Evolutionary conservation across 2,797 vertebrate species (phyloP), one percentile per base, ranked within the genome.

Genomic region (Diplodus sargus): DNA sequence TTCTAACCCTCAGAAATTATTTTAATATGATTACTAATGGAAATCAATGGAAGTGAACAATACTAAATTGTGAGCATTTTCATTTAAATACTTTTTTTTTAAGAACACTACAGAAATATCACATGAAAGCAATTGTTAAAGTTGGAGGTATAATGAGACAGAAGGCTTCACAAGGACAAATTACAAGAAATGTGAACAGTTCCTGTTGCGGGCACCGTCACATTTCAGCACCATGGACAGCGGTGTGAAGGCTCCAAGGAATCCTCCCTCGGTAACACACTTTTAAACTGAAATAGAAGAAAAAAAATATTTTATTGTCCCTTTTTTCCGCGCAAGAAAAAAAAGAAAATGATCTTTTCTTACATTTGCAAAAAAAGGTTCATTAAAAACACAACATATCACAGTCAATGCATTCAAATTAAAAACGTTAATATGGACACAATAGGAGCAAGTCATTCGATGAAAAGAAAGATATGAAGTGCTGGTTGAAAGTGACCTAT

Each of bases 141-240:
- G 30, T 13, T 66, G 30, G 16, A 20, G 14, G 17, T 25, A 43
- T 62, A 25, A 30, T 30, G 11, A 47, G 48, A 54, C 25, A 42
- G 28, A 54, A 17, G 8, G 4, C 9, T 34, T 47, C 23, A 66
- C 6, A 17, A 63, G 52, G 3, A n/a, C 1, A 25, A 17, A 20
- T 20, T 48, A 17, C 16, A 7, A 14, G 23, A 43, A 18, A 65
- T 28, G 22, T 34, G 23, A 51, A 45, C 25, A 16, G 23, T 51
- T 61, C 34, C 52, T 23, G 34, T 4, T 73, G 17, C 28, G 16
- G 20, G 23, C 3, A 1, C 13, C 45, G 2, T 58, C 13, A 23
- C 5, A 69, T 54, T 90, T 91, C 90, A 92, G 91, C 69, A 93
- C 91, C 89, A 86, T 23, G 91, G 91, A 89, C 79, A 93, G 89